These are phyloP conservation scores for Misgurnus anguillicaudatus DNA, from an alignment of 2,113 vertebrate species.

Conservation along the genomic window DNA sequence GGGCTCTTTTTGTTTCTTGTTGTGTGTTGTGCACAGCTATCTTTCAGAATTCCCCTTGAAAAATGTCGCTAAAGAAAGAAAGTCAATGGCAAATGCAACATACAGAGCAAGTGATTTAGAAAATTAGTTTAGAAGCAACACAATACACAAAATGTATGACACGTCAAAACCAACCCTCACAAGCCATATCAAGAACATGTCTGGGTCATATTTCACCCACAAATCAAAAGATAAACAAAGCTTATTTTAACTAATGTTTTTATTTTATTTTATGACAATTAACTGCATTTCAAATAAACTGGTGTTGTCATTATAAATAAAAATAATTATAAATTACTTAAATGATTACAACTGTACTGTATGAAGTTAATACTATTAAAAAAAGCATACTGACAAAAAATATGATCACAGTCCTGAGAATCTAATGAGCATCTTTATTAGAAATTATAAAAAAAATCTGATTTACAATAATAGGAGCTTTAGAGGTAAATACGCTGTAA, in stretches of 20 bases:
- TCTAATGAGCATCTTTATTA: background rate
- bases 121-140: slow-evolving; percentile 59
- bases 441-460: no score
- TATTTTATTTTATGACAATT: background rate
- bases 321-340: no score
- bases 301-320: no score
- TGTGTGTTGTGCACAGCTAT: slow-evolving; percentile 68
- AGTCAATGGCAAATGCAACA: slow-evolving; percentile 57
- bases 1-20: slow-evolving; percentile 16
- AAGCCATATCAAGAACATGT: slow-evolving; percentile 2
- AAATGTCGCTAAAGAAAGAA: slow-evolving; percentile 51
- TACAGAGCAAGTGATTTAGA: slow-evolving; percentile 58
- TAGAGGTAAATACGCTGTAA: no score
- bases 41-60: slow-evolving; percentile 60
- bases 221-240: slow-evolving; percentile 5
- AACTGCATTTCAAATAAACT: no score
- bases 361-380: no score
- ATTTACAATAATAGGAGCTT: no score
- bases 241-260: background rate
- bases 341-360: no score
- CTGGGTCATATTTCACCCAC: slow-evolving; percentile 8
- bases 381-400: no score
- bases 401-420: background rate
- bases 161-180: slow-evolving; percentile 49
- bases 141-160: slow-evolving; percentile 64